Evolutionary conservation across 1,140 invertebrate species (phyloP).

Genomic region (Spodoptera frugiperda): DNA sequence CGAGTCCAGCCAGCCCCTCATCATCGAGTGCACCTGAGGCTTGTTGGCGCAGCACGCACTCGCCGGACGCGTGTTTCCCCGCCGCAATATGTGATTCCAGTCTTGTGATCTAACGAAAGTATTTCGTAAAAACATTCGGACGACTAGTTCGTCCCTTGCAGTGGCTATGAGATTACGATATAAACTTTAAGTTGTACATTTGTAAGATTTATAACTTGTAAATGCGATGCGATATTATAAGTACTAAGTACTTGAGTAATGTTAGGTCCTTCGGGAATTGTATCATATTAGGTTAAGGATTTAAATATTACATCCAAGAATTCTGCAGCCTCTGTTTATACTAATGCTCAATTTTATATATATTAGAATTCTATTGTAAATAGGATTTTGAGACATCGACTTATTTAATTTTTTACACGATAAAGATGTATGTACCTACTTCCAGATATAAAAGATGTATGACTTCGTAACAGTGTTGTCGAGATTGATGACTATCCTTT

Average conservation of each 20-base stretch:
- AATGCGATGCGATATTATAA: constrained; percentile 65
- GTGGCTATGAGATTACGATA: constrained; percentile 84
- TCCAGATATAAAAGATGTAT: constrained; percentile 49
- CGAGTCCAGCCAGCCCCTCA: constrained; percentile 94
- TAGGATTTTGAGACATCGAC: constrained; percentile 72
- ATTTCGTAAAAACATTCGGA: constrained; percentile 68
- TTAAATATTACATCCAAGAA: constrained; percentile 72
- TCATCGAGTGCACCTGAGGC: constrained; percentile 94
- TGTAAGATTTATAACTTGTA: constrained; percentile 68
- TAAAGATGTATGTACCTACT: constrained; percentile 48
- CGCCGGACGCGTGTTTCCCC: constrained; percentile 70
- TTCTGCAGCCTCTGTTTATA: constrained; percentile 75
- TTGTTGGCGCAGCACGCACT: constrained; percentile 29
- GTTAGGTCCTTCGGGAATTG: constrained; percentile 59
- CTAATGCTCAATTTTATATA: constrained; percentile 83
- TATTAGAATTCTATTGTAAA: constrained; percentile 79
- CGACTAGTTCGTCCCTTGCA: constrained; percentile 65
- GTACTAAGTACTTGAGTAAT: constrained; percentile 82
- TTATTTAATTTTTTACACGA: constrained; percentile 43
- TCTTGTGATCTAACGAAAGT: constrained; percentile 77
- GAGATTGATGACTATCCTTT: constrained; percentile 50
- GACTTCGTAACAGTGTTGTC: constrained; percentile 54
- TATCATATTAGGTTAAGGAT: constrained; percentile 65
- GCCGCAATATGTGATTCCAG: constrained; percentile 79
- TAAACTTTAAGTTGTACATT: constrained; percentile 78